Base-by-base conservation (phyloP, 2,113 vertebrate species). In the Campylomormyrus tamandua region DNA sequence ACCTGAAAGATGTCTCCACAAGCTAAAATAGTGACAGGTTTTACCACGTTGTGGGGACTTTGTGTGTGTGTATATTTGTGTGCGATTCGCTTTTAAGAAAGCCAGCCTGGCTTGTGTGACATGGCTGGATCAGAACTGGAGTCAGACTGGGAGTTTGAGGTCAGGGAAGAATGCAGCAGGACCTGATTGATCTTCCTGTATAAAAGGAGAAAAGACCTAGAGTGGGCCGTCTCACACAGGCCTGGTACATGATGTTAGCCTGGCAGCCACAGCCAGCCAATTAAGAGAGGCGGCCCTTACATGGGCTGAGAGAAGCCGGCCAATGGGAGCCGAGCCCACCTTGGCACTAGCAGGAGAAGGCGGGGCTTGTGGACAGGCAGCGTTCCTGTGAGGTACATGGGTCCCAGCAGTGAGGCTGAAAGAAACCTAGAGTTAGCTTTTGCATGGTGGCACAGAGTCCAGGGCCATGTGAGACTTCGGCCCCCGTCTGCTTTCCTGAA, bases 261-360 rank as follows among this genome's bases (percentile, higher is more conserved):
- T 84, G 49, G 88, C 77, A 83, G 21, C 49, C 50, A 45, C 39
- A 90, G 31, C 24, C 24, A 66, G 52, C 83, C 45, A 86, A 66
- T 90, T 50, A 70, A 66, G 46, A 58, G 17, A 45, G 49, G 58
- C 27, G 0, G 21, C 21, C 42, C 35, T 52, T 11, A 21, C 50
- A 84, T 89, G 89, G 80, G 31, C 89, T 90, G 89, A 85, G 77
- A 83, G 80, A 58, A 66, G 13, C 53, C 27, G 11, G 89, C 89
- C 89, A 90, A 66, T 90, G 19, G 56, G 49, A 85, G 35, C n/a
- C 1, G 31, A 8, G 53, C 39, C 24, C 17, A 21, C 1, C 84
- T 80, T 10, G 5, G 39, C 24, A 53, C 66, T 27, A 31, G 89
- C 35, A 35, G 70, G 17, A 10, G 87, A 27, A 35, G 45, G 39